A percentile compares a stretch with the other conserved stretches of the same genome.
Evolutionary conservation across 2,113 vertebrate species (phyloP).

Genomic region (Dasyurus viverrinus): DNA sequence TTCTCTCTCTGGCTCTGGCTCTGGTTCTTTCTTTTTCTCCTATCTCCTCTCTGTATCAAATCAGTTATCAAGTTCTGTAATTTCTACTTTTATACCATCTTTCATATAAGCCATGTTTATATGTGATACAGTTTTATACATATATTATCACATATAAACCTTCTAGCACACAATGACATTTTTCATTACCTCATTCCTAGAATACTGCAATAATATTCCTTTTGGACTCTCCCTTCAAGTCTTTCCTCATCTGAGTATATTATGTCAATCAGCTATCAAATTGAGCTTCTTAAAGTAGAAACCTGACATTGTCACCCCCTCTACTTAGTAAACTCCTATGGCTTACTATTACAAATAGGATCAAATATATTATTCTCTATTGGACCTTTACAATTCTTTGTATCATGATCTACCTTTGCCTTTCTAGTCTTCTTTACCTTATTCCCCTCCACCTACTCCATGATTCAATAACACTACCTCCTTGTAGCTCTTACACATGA

Average conservation of each 20-base stretch:
- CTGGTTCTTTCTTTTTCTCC: too few species aligned
- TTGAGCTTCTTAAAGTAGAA: too few species aligned
- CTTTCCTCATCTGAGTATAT: background rate
- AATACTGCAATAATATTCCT: background rate
- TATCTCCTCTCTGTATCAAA: background rate
- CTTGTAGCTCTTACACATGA: background rate
- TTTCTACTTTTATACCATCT: background rate
- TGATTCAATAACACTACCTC: background rate
- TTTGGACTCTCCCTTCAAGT: background rate
- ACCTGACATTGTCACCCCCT: too few species aligned
- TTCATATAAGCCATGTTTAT: background rate
- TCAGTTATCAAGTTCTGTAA: background rate
- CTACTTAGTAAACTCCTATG: too few species aligned
- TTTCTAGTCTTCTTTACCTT: background rate
- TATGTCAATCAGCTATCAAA: background rate
- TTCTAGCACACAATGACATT: background rate
- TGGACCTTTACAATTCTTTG: background rate
- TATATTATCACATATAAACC: background rate
- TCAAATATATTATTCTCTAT: background rate
- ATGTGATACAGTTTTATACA: too few species aligned
- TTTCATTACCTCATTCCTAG: background rate
- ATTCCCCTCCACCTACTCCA: background rate
- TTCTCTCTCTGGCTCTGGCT: too few species aligned
- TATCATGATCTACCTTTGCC: background rate
- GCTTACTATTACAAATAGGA: too few species aligned